Conservation (phyloP, 2,113 vertebrate species). For the Solea senegalensis region DNA sequence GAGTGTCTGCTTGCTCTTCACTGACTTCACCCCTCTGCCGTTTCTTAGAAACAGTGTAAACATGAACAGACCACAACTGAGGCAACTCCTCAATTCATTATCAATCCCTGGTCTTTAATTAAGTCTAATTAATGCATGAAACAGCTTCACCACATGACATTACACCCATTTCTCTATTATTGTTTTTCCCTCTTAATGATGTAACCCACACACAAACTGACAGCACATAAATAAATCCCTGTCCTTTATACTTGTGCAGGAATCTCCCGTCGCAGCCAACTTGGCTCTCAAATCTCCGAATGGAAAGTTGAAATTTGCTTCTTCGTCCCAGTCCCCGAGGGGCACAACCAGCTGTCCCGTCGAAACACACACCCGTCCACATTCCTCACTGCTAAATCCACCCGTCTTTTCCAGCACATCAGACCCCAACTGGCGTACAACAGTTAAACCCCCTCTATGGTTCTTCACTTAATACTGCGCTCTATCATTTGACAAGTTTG, state of each 20-base stretch:
- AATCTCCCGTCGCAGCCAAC: conserved; percentile 31
- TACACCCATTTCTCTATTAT: background rate
- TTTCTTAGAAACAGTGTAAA: too few relatives aligned
- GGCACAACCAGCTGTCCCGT: conserved; percentile 59
- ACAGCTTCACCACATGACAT: too few relatives aligned
- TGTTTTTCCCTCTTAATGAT: conserved; percentile 1
- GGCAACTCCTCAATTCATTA: background rate
- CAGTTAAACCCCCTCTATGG: background rate
- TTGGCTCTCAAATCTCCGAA: conserved; percentile 39
- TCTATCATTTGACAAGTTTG: background rate
- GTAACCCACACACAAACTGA: conserved; percentile 17
- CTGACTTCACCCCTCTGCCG: too few relatives aligned
- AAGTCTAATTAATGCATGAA: background rate
- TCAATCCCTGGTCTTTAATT: background rate
- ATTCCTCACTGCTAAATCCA: conserved; percentile 68
- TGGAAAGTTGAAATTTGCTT: conserved; percentile 66
- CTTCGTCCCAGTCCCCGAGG: conserved; percentile 17
- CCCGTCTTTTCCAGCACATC: conserved; percentile 39
- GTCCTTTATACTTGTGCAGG: conserved; percentile 28
- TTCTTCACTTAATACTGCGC: background rate
- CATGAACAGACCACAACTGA: background rate
- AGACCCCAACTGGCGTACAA: conserved; percentile 10
- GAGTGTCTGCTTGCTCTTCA: background rate
- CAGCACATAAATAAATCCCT: conserved; percentile 43
- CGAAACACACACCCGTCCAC: conserved; percentile 48